Conservation (phyloP, 2,888 invertebrate genomes). For the Calliopum simillimum region DNA sequence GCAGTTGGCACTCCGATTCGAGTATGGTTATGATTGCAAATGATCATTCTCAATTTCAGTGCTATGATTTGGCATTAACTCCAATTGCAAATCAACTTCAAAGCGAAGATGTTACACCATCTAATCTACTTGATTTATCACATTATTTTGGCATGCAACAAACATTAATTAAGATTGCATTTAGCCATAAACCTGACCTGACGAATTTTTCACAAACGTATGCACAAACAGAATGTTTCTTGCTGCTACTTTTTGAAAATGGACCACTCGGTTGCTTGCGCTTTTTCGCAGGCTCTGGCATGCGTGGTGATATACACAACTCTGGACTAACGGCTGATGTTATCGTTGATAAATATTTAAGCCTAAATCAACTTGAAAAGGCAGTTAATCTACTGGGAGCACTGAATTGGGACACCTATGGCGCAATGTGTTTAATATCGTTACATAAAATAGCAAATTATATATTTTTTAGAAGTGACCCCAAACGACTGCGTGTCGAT, state of each 20-base stretch:
- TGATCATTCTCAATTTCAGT: constrained; percentile 79
- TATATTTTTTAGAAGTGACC: constrained; percentile 66
- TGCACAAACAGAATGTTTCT: constrained; percentile 69
- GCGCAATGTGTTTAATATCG: constrained; percentile 79
- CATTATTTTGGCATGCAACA: constrained; percentile 69
- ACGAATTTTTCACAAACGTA: constrained; percentile 60
- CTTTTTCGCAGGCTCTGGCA: constrained; percentile 69
- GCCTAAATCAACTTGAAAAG: constrained; percentile 74
- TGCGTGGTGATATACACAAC: constrained; percentile 67
- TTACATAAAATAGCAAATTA: constrained; percentile 80
- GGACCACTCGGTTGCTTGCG: constrained; percentile 73
- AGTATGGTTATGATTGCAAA: constrained; percentile 77
- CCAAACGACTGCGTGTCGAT: constrained; percentile 64
- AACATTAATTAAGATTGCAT: constrained; percentile 71
- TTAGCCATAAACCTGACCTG: constrained; percentile 71
- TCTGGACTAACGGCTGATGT: constrained; percentile 72
- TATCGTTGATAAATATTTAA: constrained; percentile 75
- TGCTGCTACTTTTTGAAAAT: constrained; percentile 73
- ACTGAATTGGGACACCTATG: constrained; percentile 84
- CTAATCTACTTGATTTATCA: constrained; percentile 75
- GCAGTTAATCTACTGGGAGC: constrained; percentile 75
- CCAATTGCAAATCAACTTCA: constrained; percentile 76
- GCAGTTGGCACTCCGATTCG: constrained; percentile 80
- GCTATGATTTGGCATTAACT: constrained; percentile 79
- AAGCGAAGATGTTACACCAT: constrained; percentile 74